Percentiles rank a stretch among this genome's conserved stretches.
These are phyloP conservation scores for Limnodromus scolopaceus DNA, from an alignment of 2,797 vertebrate species.

Conservation along the genomic window DNA sequence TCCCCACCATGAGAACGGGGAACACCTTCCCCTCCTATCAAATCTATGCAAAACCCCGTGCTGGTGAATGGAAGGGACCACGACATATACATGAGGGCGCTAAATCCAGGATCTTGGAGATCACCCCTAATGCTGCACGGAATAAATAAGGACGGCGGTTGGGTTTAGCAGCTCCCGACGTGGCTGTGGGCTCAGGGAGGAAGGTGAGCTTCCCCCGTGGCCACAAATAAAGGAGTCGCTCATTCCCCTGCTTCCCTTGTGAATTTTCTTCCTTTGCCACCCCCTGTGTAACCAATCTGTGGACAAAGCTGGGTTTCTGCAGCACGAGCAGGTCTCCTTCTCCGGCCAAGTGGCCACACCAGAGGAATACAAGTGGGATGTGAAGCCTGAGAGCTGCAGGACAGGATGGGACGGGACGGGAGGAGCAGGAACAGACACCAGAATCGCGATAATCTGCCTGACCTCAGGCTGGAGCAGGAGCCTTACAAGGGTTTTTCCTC, in stretches of 20 bases:
- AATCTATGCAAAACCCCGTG: accelerated
- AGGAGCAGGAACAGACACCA: too few relatives aligned
- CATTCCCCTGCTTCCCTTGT: background rate
- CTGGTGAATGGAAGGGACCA: background rate
- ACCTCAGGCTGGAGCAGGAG: background rate
- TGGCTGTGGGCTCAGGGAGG: background rate
- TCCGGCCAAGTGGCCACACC: accelerated
- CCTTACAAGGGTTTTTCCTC: background rate
- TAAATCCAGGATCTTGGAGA: background rate
- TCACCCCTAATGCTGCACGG: background rate
- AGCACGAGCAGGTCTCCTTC: too few relatives aligned
- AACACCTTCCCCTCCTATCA: background rate
- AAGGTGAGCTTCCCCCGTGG: accelerated
- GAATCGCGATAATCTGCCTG: background rate
- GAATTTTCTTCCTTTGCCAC: background rate
- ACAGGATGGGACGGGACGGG: background rate
- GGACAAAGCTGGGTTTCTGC: background rate
- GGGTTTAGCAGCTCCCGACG: background rate
- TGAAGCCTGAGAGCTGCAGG: accelerated
- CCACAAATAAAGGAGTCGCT: background rate
- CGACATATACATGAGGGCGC: accelerated
- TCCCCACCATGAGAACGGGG: accelerated
- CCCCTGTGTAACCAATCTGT: background rate
- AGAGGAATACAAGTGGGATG: accelerated
- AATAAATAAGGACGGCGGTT: background rate